Evolutionary conservation across 2,888 invertebrate species (phyloP).

Genomic region (Meteorus colon): DNA sequence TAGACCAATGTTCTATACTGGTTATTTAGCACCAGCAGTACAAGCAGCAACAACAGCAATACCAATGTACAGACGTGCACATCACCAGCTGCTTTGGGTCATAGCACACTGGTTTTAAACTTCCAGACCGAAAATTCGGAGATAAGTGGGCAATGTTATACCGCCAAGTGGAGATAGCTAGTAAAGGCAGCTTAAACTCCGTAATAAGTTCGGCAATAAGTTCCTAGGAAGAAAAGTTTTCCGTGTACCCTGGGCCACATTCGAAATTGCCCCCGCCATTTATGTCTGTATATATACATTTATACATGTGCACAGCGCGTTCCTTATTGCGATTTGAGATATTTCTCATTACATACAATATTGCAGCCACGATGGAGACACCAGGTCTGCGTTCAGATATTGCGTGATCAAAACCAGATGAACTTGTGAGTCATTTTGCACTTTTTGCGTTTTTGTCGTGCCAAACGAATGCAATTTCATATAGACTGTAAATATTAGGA

Average conservation of each 20-base stretch:
- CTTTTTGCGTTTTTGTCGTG: no score
- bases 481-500: no score
- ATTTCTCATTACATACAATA: constrained; percentile 46
- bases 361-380: constrained; percentile 10
- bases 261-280: constrained; percentile 54
- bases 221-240: constrained; percentile 58
- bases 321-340: constrained; percentile 38
- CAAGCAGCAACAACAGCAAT: not conserved
- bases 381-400: no score
- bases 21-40: constrained; percentile 33
- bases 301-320: constrained; percentile 5
- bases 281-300: constrained; percentile 21
- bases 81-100: constrained; percentile 37
- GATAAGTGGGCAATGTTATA: constrained; percentile 59
- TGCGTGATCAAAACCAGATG: not conserved
- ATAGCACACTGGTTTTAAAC: constrained; percentile 55
- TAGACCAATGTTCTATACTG: constrained; percentile 28
- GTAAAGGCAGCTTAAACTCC: constrained; percentile 59
- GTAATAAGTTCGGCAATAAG: constrained; percentile 67
- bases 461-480: no score
- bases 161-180: constrained; percentile 28
- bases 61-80: constrained; percentile 41
- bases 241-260: constrained; percentile 47
- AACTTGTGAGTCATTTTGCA: not conserved
- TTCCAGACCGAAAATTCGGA: constrained; percentile 62